These are phyloP conservation scores for Vombatus ursinus DNA, from an alignment of 2,113 vertebrate genomes.

Conservation along the genomic window DNA sequence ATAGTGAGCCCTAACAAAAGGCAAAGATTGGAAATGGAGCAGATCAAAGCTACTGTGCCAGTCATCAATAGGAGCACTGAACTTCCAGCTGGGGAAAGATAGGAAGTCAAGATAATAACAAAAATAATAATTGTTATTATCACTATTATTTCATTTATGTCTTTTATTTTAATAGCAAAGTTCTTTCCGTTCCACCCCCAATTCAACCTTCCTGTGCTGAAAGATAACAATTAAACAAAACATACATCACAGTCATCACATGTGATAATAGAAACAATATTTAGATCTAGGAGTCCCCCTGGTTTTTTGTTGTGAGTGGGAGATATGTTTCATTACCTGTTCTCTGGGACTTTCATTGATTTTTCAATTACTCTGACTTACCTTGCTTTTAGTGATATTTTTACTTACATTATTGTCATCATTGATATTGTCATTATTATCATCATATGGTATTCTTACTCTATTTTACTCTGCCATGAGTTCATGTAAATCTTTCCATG, in stretches of 20 bases:
- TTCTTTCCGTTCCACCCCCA: neutral
- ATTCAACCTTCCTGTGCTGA: neutral
- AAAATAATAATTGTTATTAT: neutral
- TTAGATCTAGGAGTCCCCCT: neutral
- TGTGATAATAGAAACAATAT: neutral
- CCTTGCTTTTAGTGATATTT: neutral
- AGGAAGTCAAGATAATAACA: neutral
- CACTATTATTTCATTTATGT: neutral
- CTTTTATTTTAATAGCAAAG: neutral
- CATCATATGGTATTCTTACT: neutral
- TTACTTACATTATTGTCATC: neutral
- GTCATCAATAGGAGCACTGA: neutral
- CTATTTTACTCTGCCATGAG: neutral
- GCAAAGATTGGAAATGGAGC: neutral
- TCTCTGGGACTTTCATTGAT: neutral
- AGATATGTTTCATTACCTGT: neutral
- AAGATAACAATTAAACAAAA: neutral
- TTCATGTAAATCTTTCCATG: neutral
- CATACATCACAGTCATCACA: neutral
- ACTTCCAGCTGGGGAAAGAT: neutral
- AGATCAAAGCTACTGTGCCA: neutral
- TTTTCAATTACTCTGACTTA: neutral
- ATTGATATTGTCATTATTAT: neutral
- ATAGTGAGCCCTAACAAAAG: neutral
- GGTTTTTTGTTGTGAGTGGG: neutral